Conservation (phyloP, 2,888 invertebrate species). For the Drosophila emarginata region DNA sequence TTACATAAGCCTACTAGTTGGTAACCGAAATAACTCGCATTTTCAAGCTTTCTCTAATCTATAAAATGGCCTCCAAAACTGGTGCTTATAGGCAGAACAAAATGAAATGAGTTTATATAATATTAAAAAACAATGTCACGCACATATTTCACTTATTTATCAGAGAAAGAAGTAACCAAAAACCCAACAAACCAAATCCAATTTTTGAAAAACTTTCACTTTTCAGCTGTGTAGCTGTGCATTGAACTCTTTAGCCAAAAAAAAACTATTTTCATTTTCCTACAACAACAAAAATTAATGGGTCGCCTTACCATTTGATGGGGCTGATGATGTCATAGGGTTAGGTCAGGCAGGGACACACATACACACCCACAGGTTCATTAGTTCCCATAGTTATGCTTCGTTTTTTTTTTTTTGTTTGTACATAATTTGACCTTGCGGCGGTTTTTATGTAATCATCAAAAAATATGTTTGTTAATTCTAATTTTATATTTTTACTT, state of each 20-base stretch:
- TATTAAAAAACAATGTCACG: constrained; percentile 26
- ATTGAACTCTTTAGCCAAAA: constrained; percentile 49
- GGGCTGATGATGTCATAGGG: constrained; percentile 2
- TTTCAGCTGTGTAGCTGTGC: constrained; percentile 35
- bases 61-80: constrained; percentile 3
- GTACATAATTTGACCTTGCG: constrained; percentile 18
- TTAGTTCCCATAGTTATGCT: constrained; percentile 7
- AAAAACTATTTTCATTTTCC: constrained; percentile 24
- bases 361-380: not conserved
- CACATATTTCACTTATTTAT: constrained; percentile 25
- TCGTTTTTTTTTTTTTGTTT: constrained; percentile 30
- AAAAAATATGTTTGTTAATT: constrained; percentile 20
- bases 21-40: not conserved
- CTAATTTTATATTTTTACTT: constrained; percentile 40
- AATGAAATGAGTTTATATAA: constrained; percentile 63
- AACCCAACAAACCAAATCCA: constrained; percentile 18
- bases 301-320: not conserved
- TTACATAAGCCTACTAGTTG: not conserved
- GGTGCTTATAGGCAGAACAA: constrained; percentile 9
- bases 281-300: constrained; percentile 38
- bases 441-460: not conserved
- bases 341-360: constrained; percentile 2
- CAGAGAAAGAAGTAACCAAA: constrained; percentile 17
- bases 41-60: constrained; percentile 41
- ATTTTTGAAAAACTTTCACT: constrained; percentile 55